Percentiles rank a stretch among this genome's conserved stretches.
Conservation (phyloP, 1,140 invertebrate species). For the Venturia canescens region DNA sequence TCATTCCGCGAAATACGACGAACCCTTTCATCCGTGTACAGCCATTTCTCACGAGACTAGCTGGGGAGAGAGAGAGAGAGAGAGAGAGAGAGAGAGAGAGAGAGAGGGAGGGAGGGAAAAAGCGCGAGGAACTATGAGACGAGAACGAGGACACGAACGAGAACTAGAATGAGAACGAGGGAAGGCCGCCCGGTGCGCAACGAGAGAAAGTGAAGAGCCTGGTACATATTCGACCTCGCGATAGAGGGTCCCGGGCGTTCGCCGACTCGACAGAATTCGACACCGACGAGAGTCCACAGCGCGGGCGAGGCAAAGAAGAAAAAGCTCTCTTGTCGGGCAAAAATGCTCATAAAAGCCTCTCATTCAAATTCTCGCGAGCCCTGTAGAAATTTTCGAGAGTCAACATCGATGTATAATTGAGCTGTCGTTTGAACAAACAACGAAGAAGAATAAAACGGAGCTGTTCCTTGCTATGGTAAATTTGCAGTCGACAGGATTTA, state of each 20-base stretch:
- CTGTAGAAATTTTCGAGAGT: not conserved
- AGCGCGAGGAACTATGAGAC: constrained; percentile 24
- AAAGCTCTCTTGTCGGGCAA: not conserved
- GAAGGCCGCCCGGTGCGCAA: not conserved
- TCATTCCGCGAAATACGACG: constrained; percentile 59
- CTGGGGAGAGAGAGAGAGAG: constrained; percentile 3
- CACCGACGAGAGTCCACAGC: constrained; percentile 47
- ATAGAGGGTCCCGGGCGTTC: constrained; percentile 3
- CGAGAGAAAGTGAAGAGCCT: constrained; percentile 19
- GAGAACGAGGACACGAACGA: constrained; percentile 1
- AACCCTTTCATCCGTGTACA: constrained; percentile 57
- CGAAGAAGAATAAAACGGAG: not conserved
- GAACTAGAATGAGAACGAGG: constrained; percentile 15
- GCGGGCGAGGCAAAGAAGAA: constrained; percentile 2
- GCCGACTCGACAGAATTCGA: not conserved
- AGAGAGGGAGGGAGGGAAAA: not conserved
- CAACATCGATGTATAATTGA: constrained; percentile 20
- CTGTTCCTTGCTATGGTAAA: not conserved
- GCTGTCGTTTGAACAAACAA: not conserved
- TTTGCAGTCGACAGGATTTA: not conserved
- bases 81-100: not conserved
- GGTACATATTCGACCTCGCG: constrained; percentile 3
- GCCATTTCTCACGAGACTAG: constrained; percentile 41
- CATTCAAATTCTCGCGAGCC: not conserved
- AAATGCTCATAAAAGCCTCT: constrained; percentile 1